phyloP scores from a whole-genome alignment of 2,888 invertebrate species.

The Gryllus longicercus region DNA sequence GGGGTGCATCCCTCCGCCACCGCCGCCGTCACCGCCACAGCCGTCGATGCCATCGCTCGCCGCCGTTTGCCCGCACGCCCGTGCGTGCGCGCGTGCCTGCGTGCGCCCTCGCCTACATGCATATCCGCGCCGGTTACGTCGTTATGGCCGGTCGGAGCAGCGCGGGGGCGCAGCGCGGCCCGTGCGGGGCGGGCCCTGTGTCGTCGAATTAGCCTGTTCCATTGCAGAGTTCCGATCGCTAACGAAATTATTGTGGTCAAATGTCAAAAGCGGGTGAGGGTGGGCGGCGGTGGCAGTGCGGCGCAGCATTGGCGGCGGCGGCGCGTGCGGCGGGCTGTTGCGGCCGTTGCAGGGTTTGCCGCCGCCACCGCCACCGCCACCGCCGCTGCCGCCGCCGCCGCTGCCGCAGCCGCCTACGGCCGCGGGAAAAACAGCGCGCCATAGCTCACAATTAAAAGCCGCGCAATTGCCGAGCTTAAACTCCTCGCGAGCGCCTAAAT shows the following conservation, averaged over 20 bases:
- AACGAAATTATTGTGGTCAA: conserved; percentile 31
- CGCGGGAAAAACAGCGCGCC: conserved; percentile 8
- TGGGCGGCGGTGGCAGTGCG: not conserved
- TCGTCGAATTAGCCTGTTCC: conserved; percentile 11
- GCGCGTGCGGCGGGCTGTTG: not conserved
- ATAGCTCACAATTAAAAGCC: conserved; percentile 17
- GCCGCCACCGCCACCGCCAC: not conserved
- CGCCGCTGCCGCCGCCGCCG: not conserved
- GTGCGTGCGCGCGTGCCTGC: not conserved
- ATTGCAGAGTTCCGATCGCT: conserved; percentile 19
- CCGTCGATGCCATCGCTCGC: not conserved
- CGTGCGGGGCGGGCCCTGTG: conserved; percentile 6
- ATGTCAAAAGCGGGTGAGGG: conserved; percentile 27
- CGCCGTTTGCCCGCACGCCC: not conserved
- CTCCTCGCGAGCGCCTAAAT: conserved; percentile 1
- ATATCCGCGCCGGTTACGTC: not conserved
- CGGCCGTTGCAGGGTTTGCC: not conserved
- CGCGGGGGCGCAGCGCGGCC: not conserved
- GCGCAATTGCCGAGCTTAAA: conserved; percentile 17
- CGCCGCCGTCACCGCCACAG: too few relatives aligned
- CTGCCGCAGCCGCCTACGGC: not conserved
- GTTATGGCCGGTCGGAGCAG: not conserved
- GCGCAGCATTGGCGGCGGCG: not conserved
- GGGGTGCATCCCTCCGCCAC: not conserved
- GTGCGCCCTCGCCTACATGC: not conserved